Base-by-base conservation (phyloP, 2,888 invertebrate genomes). In the Rapana venosa region DNA sequence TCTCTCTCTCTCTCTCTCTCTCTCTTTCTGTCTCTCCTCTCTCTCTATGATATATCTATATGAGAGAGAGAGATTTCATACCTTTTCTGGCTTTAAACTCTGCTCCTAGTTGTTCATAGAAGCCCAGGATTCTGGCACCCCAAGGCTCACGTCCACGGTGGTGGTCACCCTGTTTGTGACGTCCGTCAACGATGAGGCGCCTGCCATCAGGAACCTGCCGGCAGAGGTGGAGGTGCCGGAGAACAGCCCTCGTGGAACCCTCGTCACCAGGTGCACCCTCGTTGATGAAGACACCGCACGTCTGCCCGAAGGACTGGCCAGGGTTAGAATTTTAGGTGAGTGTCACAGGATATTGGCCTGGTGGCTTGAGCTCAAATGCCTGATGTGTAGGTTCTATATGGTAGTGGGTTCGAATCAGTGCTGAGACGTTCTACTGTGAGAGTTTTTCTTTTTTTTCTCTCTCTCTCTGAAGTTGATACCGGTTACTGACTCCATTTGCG, bases 171-270 rank as follows among this genome's bases (percentile, higher is more conserved):
- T 87, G 74, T 47, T 74, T 47, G 15, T 87, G 70, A 32, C 74
- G n/a, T 87, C 87, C 87, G 13, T 74, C 87, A 87, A 87, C 74
- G 87, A 87, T 47, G 87, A 87, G 74, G 22, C 70, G n/a, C 87
- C 87, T 6, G 74, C 11, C 36, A 87, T 87, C 15, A 20, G 13
- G 47, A 13, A 26, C 0, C 87, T 87, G 70, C 87, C 87, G 15
- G 11, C 2, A 8, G 17, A 20, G 87, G 47, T 87, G 47, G 47
- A 74, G 26, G 87, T 87, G n/a, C 0, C 36, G 26, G 87, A 87
- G 87, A 47, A 87, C 74, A 47, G n/a, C 5, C 87, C 47, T 22
- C 26, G 26, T 2, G 87, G 87, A 8, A 26, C 70, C 47, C n/a
- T 87, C 47, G 26, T 87, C 35, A 2, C 20, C 36, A 13, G 5